Base-by-base conservation (phyloP, 1,140 invertebrate genomes). In the Nixonia krombeini region DNA sequence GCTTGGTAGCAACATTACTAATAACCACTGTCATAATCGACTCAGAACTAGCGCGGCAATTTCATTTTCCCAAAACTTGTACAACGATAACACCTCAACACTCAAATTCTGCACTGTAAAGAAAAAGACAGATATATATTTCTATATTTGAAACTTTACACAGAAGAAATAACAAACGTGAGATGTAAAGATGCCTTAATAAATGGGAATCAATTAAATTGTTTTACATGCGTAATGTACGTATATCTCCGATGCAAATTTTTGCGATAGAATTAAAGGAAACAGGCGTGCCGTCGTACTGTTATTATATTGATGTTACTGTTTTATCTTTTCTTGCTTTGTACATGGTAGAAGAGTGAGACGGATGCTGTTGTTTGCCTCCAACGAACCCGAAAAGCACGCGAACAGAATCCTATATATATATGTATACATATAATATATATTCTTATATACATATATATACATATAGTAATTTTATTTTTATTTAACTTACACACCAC, bases 391-490 rank as follows among this genome's bases (percentile, higher is more conserved):
- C 49, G 47, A 31, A 50, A 62, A 67, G 44, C 33, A 63, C 9
- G 55, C 33, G 46, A 52, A 69, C 66, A 56, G n/a, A 52, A 58
- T 74, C 67, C 50, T 75, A 75, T 69, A 61, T 40, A 59, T 46
- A 57, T 56, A 66, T 37, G 55, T 69, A 65, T 40, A 52, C 46
- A 57, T 56, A 66, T 16, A 53, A 61, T 52, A 53, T 74, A 72
- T 73, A 76, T 74, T 75, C 63, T 72, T 79, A 74, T 70, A 58
- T 49, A 66, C 57, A 65, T 73, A 73, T 72, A 61, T 79, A 70
- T 70, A 70, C 57, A 37, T 63, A 75, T 61, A 70, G 62, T 74
- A 66, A 70, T 71, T 70, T 70, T 77, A 73, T 78, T 79, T 81
- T 71, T 78, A 76, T 79, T 75, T 72, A 77, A 79, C 28, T 16